Conservation (phyloP, 2,113 vertebrate species). For the Bagarius yarrelli region DNA sequence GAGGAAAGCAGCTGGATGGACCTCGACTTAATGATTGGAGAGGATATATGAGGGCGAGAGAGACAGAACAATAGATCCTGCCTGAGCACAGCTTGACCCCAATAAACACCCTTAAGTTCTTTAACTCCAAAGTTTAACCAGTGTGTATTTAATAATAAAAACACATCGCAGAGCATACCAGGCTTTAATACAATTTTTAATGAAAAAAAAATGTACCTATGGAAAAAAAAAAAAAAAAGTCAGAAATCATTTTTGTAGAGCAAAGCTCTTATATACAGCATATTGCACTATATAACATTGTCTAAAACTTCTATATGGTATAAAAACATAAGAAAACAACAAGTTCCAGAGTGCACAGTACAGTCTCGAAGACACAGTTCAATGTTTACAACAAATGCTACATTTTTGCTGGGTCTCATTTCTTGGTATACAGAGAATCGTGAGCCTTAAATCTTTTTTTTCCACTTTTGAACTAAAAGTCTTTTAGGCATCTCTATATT, state of each 20-base stretch:
- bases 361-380: slow-evolving; percentile 79
- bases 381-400: slow-evolving; percentile 83
- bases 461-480: slow-evolving; percentile 69
- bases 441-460: slow-evolving; percentile 75
- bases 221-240: slow-evolving; percentile 72
- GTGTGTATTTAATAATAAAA: slow-evolving; percentile 24
- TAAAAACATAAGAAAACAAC: slow-evolving; percentile 68
- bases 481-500: slow-evolving; percentile 60
- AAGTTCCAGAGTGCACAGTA: slow-evolving; percentile 74
- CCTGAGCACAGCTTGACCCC: slow-evolving; percentile 15
- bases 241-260: slow-evolving; percentile 74
- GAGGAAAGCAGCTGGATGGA: slow-evolving; percentile 57
- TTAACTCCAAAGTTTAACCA: slow-evolving; percentile 25
- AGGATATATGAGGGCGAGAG: slow-evolving; percentile 27
- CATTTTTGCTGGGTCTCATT: slow-evolving; percentile 80
- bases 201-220: slow-evolving; percentile 77
- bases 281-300: slow-evolving; percentile 81
- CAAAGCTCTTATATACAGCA: slow-evolving; percentile 81
- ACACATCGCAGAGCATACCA: slow-evolving; percentile 24
- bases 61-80: slow-evolving; percentile 24
- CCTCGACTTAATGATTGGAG: slow-evolving; percentile 41
- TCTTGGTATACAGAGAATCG: slow-evolving; percentile 76
- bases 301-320: slow-evolving; percentile 73
- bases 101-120: slow-evolving; percentile 3
- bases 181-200: slow-evolving; percentile 76